Conservation (phyloP, 1,140 invertebrate genomes). For the Copidosoma floridanum region DNA sequence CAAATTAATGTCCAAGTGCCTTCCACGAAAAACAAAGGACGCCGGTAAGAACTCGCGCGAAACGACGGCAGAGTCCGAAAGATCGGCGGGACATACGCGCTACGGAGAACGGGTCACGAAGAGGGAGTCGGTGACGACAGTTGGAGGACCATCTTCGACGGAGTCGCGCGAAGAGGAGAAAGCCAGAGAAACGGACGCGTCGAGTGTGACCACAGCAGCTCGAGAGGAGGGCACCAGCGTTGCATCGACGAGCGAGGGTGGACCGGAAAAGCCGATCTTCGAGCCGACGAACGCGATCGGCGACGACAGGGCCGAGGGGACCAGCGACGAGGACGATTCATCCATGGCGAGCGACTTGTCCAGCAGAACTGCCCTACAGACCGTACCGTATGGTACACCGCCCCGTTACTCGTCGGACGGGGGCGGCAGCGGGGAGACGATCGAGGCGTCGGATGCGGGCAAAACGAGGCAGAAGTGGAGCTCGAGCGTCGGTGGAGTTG, state of each 20-base stretch:
- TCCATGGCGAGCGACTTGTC: slow-evolving; percentile 48
- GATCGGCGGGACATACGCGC: too few relatives aligned
- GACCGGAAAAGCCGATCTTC: neutral
- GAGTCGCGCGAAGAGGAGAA: neutral
- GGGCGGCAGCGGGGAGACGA: neutral
- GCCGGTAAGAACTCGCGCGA: too few relatives aligned
- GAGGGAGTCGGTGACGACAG: too few relatives aligned
- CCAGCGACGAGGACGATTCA: slow-evolving; percentile 46
- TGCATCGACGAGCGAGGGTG: neutral
- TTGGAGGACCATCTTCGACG: neutral
- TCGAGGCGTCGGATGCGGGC: neutral
- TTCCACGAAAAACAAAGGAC: too few relatives aligned
- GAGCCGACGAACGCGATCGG: neutral
- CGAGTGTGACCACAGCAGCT: too few relatives aligned
- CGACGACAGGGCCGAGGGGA: slow-evolving; percentile 4
- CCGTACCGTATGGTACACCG: slow-evolving; percentile 43
- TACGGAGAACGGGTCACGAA: too few relatives aligned
- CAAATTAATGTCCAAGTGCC: too few relatives aligned
- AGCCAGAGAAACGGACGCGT: neutral
- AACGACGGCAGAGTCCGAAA: too few relatives aligned
- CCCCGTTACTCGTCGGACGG: slow-evolving; percentile 32
- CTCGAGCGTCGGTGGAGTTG: neutral
- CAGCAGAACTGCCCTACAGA: slow-evolving; percentile 46
- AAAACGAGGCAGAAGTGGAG: slow-evolving; percentile 34
- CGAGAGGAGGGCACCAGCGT: too few relatives aligned